Evolutionary conservation across 2,888 invertebrate genomes (phyloP).

Genomic region (Caenorhabditis sp.): DNA sequence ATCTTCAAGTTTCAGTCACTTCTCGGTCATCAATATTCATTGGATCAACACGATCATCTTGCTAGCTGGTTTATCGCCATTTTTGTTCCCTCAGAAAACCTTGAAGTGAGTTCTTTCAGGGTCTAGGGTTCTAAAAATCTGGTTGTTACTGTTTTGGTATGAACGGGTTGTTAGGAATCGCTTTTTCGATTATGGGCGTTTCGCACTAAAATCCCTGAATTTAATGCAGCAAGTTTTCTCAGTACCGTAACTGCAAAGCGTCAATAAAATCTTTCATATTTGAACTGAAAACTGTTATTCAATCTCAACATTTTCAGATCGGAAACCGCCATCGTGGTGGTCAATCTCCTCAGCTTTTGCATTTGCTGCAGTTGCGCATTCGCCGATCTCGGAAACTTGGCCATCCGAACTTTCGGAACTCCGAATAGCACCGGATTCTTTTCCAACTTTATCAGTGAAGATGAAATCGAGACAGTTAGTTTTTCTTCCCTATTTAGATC

Average conservation of each 20-base stretch:
- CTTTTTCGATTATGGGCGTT: too few species aligned
- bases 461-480: slow-evolving; percentile 58
- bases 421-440: slow-evolving; percentile 41
- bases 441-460: slow-evolving; percentile 38
- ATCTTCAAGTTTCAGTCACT: slow-evolving; percentile 47
- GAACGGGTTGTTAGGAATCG: too few species aligned
- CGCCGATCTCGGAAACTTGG: slow-evolving; percentile 54
- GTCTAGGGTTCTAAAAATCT: too few species aligned
- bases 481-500: background rate
- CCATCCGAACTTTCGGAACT: slow-evolving; percentile 24
- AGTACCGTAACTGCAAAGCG: too few species aligned
- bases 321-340: slow-evolving; percentile 58
- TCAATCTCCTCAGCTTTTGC: slow-evolving; percentile 58
- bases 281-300: too few species aligned
- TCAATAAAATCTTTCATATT: too few species aligned
- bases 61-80: slow-evolving; percentile 51
- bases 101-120: slow-evolving; percentile 49
- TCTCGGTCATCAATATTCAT: slow-evolving; percentile 63
- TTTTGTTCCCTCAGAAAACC: slow-evolving; percentile 56
- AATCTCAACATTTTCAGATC: slow-evolving; percentile 59
- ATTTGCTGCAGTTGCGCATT: slow-evolving; percentile 55
- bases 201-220: too few species aligned
- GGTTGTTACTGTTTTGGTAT: too few species aligned
- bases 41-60: slow-evolving; percentile 64
- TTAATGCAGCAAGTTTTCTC: too few species aligned